Base-by-base conservation (phyloP, 2,888 invertebrate species). In the Itoplectis maculator region DNA sequence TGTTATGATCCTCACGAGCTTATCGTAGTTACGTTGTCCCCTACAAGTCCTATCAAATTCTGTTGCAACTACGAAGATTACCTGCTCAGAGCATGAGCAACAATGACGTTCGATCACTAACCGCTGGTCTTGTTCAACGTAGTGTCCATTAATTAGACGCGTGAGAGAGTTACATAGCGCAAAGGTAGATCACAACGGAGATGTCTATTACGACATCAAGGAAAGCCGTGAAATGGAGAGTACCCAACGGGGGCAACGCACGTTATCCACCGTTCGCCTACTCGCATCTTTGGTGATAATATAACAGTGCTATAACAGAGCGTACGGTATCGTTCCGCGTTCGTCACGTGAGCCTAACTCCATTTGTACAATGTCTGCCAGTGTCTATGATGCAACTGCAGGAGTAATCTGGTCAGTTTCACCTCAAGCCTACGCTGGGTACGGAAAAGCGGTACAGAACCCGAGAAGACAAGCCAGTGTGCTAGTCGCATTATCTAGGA, bases 81-180 rank as follows among this genome's bases (percentile, higher is more conserved):
- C 0, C 23, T 35, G 13, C 35, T 11, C 11, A 8, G 5, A 13
- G n/a, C 29, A 35, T 35, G 23, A 0, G 8, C 29, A 29, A 56
- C 29, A 29, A 13, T 35, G 13, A 6, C 13, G 2, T 23, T 13
- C 13, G 56, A 56, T 56, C 29, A 29, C 29, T 13, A 47, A 47
- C n/a, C 29, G 8, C 66, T 18, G 61, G 4, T 15, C 15, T 13
- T n/a, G 18, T 11, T 5, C 37, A 8, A 61, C 29, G 0, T 15
- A 61, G 18, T 9, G 61, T 18, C 37, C 37, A 66, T 66, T 66
- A 66, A 66, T 66, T 47, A 66, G 35, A 61, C 40, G 40, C 61
- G 3, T 18, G 61, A 3, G 18, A 42, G 4, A 40, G 8, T 37
- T 40, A 61, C 15, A 18, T 18, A 40, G 54, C 4, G 54, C 37